phyloP scores from a whole-genome alignment of 1,140 invertebrate species.

The Drosophila lacteicornis region DNA sequence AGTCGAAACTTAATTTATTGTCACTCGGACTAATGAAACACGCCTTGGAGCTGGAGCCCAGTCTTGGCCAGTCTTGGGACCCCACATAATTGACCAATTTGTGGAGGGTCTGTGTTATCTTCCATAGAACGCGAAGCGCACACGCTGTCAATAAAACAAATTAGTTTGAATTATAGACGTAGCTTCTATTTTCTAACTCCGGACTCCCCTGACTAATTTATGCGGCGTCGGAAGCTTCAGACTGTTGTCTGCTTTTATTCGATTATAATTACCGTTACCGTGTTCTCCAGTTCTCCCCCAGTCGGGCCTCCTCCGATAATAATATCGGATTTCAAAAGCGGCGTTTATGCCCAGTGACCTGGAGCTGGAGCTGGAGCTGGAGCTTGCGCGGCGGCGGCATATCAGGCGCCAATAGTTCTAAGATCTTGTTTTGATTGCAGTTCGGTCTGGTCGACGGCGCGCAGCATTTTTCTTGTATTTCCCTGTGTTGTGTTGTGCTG shows the following conservation, averaged over 20 bases:
- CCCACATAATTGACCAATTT: constrained; percentile 79
- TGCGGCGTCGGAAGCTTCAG: constrained; percentile 75
- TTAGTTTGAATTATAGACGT: constrained; percentile 82
- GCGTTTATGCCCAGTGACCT: constrained; percentile 77
- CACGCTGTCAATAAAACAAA: constrained; percentile 84
- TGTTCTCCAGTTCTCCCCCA: constrained; percentile 7
- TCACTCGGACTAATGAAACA: constrained; percentile 81
- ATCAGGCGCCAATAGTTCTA: constrained; percentile 82
- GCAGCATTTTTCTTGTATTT: constrained; percentile 65
- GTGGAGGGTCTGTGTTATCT: constrained; percentile 24
- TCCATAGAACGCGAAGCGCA: constrained; percentile 50
- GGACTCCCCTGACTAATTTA: constrained; percentile 58
- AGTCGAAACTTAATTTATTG: constrained; percentile 79
- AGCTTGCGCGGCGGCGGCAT: constrained; percentile 13
- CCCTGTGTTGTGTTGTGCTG: not conserved
- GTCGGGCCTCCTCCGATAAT: constrained; percentile 52
- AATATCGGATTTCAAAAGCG: constrained; percentile 79
- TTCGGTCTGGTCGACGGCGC: constrained; percentile 49
- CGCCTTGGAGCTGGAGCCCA: constrained; percentile 28
- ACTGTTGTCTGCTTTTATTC: constrained; percentile 75
- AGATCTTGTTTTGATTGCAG: constrained; percentile 82
- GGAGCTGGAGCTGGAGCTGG: constrained; percentile 14
- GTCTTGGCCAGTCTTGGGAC: not conserved
- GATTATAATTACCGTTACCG: constrained; percentile 80
- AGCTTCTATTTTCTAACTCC: constrained; percentile 61